phyloP scores from a whole-genome alignment of 2,113 vertebrate genomes.

The Sylvicapra grimmia region DNA sequence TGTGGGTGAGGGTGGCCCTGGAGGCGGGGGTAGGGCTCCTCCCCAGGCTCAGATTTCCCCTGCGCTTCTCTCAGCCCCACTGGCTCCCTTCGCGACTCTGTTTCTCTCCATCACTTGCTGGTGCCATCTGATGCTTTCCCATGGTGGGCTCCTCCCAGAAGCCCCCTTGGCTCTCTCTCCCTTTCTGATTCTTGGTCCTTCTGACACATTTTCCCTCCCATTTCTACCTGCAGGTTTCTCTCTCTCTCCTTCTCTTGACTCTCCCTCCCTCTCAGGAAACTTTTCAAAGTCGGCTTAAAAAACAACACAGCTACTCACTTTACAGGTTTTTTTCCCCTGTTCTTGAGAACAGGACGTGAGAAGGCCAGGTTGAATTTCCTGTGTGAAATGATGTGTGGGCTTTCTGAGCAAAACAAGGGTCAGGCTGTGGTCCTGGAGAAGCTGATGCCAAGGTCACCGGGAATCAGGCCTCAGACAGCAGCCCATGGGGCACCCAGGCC shows the following conservation, averaged over 20 bases:
- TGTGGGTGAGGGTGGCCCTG: not conserved
- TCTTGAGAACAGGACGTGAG: conserved; percentile 70
- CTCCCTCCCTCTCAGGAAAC: conserved; percentile 53
- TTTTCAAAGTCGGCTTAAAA: conserved; percentile 61
- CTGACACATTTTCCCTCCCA: not conserved
- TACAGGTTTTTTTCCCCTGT: conserved; percentile 36
- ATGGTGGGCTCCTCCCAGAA: not conserved
- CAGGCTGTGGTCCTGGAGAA: conserved; percentile 58
- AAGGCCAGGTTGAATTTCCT: conserved; percentile 67
- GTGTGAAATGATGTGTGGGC: conserved; percentile 67
- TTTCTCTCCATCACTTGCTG: not conserved
- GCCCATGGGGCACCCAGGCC: not conserved
- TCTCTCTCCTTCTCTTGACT: not conserved
- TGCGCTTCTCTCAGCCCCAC: not conserved
- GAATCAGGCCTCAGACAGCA: not conserved
- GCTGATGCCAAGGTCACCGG: conserved; percentile 4
- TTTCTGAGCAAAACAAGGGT: conserved; percentile 69
- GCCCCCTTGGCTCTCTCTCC: not conserved
- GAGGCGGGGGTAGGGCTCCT: not conserved
- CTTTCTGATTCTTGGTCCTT: not conserved
- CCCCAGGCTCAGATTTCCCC: not conserved
- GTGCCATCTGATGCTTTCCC: not conserved
- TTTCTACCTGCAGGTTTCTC: not conserved
- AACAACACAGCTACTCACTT: conserved; percentile 51
- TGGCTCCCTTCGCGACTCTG: rapidly evolving